Conservation (phyloP, 2,113 vertebrate genomes). For the Noctilio leporinus region DNA sequence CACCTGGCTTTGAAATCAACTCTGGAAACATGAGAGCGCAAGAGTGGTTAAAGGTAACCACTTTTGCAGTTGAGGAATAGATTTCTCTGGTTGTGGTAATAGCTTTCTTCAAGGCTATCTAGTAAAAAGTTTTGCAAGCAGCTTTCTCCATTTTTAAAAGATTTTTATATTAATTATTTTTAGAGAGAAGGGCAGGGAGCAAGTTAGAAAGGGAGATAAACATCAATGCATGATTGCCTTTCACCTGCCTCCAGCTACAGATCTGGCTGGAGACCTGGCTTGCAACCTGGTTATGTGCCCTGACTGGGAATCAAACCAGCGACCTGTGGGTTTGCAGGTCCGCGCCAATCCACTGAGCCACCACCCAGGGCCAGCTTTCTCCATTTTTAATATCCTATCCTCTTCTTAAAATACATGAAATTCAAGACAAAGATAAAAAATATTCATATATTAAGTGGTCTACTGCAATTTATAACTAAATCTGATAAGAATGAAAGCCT, state of each 20-base stretch:
- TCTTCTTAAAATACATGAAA: neutral
- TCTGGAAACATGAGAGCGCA: neutral
- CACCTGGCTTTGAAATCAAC: neutral
- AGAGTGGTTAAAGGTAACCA: neutral
- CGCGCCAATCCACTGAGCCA: no score
- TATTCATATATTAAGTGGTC: neutral
- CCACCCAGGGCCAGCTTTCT: no score
- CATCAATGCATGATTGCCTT: no score
- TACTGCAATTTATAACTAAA: neutral
- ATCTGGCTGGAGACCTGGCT: no score
- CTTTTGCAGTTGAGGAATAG: neutral
- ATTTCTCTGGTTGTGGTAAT: neutral
- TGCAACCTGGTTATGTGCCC: no score
- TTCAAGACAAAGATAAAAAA: constrained; percentile 8
- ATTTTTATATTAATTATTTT: no score
- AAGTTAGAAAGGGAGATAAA: no score
- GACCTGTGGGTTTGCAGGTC: no score
- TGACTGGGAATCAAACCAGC: no score
- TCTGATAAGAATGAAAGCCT: neutral
- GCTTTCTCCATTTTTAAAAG: neutral
- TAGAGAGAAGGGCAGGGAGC: no score
- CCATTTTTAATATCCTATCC: neutral
- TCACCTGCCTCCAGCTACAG: no score
- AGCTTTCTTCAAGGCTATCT: neutral
- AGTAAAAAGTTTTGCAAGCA: neutral